Evolutionary conservation across 2,113 vertebrate species (phyloP).

Genomic region (Marmota monax): DNA sequence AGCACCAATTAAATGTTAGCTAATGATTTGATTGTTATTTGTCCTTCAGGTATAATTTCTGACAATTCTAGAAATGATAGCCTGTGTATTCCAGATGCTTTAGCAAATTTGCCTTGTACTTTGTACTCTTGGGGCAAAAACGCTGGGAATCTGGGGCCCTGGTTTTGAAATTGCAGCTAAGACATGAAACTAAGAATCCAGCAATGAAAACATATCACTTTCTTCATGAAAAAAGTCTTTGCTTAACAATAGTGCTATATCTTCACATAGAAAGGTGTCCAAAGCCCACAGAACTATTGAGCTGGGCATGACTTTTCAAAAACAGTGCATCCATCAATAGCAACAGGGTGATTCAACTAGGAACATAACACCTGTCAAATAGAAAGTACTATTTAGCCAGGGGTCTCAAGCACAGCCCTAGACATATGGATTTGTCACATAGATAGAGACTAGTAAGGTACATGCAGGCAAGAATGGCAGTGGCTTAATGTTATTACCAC

Average conservation of each 20-base stretch:
- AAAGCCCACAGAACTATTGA: not conserved
- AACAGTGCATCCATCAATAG: not conserved
- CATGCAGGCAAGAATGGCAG: not conserved
- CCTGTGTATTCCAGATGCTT: not conserved
- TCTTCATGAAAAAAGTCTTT: not conserved
- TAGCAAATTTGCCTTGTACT: not conserved
- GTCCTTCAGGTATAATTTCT: not conserved
- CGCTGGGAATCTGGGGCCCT: not conserved
- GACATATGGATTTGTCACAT: not conserved
- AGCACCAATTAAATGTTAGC: not conserved
- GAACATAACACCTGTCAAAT: not conserved
- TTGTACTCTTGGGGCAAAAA: not conserved
- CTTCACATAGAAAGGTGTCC: not conserved
- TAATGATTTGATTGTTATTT: not conserved
- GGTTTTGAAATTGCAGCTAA: slow-evolving; percentile 17
- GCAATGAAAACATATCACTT: not conserved
- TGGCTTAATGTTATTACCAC: not conserved
- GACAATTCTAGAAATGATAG: not conserved
- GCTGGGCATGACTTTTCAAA: not conserved
- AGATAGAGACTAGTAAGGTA: not conserved
- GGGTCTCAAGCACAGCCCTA: not conserved
- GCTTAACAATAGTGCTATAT: not conserved
- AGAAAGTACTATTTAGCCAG: not conserved
- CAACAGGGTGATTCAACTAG: not conserved
- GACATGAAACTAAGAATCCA: not conserved